Conservation (phyloP, 92 coral and sea anemone genomes). For the Palythoa heliodiscus region DNA sequence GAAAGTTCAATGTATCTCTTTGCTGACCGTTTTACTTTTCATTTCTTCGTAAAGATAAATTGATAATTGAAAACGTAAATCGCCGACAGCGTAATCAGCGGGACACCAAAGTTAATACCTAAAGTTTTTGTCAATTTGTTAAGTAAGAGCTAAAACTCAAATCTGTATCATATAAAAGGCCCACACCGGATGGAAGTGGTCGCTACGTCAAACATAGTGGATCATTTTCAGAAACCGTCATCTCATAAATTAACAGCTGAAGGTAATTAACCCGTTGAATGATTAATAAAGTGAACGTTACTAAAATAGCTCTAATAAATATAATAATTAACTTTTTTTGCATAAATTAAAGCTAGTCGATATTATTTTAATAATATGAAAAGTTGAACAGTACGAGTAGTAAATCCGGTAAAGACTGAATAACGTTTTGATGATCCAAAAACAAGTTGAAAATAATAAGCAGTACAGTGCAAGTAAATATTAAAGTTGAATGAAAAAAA, state of each 20-base stretch:
- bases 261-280: neutral
- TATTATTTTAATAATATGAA: neutral
- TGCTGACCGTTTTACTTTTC: neutral
- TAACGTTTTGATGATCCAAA: no score
- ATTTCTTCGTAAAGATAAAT: no score
- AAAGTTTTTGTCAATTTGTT: neutral
- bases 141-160: neutral
- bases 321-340: neutral
- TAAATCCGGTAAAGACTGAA: neutral
- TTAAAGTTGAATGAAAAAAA: no score
- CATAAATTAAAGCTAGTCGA: neutral
- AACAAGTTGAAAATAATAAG: no score
- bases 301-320: neutral
- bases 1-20: neutral
- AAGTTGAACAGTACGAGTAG: neutral
- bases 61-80: neutral
- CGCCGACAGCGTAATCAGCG: neutral
- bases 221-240: conserved; percentile 24
- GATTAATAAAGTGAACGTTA: neutral
- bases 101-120: neutral
- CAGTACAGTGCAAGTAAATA: no score
- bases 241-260: conserved; percentile 1
- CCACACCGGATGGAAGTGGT: conserved; percentile 25
- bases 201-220: conserved; percentile 21
- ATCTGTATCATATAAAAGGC: conserved; percentile 14